Evolutionary conservation across 2,797 vertebrate species (phyloP), one percentile per base, ranked within the genome.

Genomic region (Notoglanidium macrostoma): DNA sequence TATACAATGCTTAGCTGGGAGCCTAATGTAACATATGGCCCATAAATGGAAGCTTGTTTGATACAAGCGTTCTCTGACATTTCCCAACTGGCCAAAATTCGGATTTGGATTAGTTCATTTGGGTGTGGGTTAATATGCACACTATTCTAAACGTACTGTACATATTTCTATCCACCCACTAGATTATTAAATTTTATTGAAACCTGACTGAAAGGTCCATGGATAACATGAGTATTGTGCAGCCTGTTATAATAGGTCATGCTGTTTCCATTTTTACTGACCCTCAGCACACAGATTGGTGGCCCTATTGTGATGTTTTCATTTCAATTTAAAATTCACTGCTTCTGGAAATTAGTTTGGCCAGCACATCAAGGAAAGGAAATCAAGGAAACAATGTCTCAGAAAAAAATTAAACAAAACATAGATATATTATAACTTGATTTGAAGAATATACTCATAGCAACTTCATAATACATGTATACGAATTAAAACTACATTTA

Each of bases 121-220:
- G 26, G 46, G 72, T 49, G 72, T 76, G 46, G 12, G 12, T 40
- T 11, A 76, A 54, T 40, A 76, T 54, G 73, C 73, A 29, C 26
- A 17, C 26, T 17, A n/a, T 51, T 76, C 46, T 21, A 78, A 32
- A 35, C 11, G 19, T 12, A n/a, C 5, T n/a, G 46, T 15, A 55
- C 44, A 57, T 67, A 40, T 49, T 82, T 82, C 40, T n/a, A n/a
- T 61, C 79, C 79, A 44, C 35, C 14, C 57, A 82, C 29, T 84
- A 10, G 6, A 55, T 78, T 54, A 49, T 54, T 35, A 78, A 57
- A 11, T 78, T 55, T 57, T 57, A 55, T 78, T 55, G 55, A 21
- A 55, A 55, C 2, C 51, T 32, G 15, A 29, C 26, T 9, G 29
- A 78, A 78, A 78, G 51, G 32, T 23, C 51, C 74, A 55, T 19